Base-by-base conservation (phyloP, 1,140 invertebrate genomes). In the Papilio aristodemus region DNA sequence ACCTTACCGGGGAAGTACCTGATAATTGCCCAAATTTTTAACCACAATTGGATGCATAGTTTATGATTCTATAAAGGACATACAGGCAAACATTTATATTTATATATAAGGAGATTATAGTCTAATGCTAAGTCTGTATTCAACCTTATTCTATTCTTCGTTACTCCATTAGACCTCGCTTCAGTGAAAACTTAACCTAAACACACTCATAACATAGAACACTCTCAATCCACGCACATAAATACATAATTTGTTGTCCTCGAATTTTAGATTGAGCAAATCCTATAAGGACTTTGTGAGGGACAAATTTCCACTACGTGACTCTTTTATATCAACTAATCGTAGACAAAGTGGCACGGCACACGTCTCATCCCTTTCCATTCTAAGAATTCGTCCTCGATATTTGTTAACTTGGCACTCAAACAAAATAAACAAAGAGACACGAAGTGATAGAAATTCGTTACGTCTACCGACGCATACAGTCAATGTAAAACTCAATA, bases 281-380 rank as follows among this genome's bases (percentile, higher is more conserved):
- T 50, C 46, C 46, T 50, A 50, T 50, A 50, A 50, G 46, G 17
- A 50, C 46, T 50, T 46, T 50, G n/a, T 50, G 17, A 50, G 46
- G 46, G 46, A 50, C 46, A 9, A 22, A 50, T 50, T 50, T 22
- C 43, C 43, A 46, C n/a, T 11, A 50, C 46, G 46, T 50, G 46
- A 54, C 46, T 54, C 46, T 54, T 54, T 54, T 54, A 54, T 54
- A 25, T 25, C 19, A 54, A 46, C 7, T 46, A 46, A 46, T 14
- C 9, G 46, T 54, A 54, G 19, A 22, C 19, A 54, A 54, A 54
- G 19, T 54, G 46, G 10, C 46, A 25, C 4, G 19, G 13, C 14
- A 41, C 43, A 22, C 19, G 22, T 22, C 46, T 54, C 22, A 54
- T 54, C 46, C 19, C 46, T 54, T 54, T 54, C 46, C 10, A 54